Base-by-base conservation (phyloP, 2,113 vertebrate genomes). In the Microcebus tavaratra region DNA sequence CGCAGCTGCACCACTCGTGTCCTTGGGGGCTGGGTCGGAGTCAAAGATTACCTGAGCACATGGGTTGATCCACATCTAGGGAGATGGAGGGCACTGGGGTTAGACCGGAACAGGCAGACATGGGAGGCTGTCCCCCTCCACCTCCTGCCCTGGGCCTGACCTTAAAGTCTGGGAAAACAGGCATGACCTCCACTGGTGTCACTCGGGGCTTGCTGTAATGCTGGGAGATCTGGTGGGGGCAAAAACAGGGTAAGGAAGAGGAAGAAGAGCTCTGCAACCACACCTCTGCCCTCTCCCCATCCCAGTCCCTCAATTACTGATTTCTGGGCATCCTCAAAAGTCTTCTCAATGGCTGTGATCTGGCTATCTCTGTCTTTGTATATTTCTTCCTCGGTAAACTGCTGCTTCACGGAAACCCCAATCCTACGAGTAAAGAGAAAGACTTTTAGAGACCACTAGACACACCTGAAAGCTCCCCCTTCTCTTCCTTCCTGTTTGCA, bases 41-140 rank as follows among this genome's bases (percentile, higher is more conserved):
- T 99, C 99, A 92, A 99, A 99, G 97, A 99, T 99, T 96, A 99
- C 99, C 97, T 99, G 99, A 96, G 99, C 99, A 5, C 99, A 99
- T 0, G 99, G 99, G 97, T 99, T 99, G 98, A 99, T 99, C 99
- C 99, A 99, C 99, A 99, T 99, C 99, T 99, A 95, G 50, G 36
- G 68, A 93, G 63, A 15, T 8, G 17, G 23, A 70, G 42, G 6
- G 17, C 6, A 63, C 12, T 23, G 6, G 48, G 10, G 65, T 96
- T 75, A 87, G 80, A 84, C 23, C 81, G 36, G 23, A 34, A 48
- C 1, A 8, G 55, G 31, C 20, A 90, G 48, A 42, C 45, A 45
- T 15, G n/a, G 11, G n/a, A 72, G 13, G 20, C 67, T 55, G 15
- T 23, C 29, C 73, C 48, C 11, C 59, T 45, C 39, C 25, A 23